Base-by-base conservation (phyloP, 2,113 vertebrate genomes). In the Paedocypris sp. region DNA sequence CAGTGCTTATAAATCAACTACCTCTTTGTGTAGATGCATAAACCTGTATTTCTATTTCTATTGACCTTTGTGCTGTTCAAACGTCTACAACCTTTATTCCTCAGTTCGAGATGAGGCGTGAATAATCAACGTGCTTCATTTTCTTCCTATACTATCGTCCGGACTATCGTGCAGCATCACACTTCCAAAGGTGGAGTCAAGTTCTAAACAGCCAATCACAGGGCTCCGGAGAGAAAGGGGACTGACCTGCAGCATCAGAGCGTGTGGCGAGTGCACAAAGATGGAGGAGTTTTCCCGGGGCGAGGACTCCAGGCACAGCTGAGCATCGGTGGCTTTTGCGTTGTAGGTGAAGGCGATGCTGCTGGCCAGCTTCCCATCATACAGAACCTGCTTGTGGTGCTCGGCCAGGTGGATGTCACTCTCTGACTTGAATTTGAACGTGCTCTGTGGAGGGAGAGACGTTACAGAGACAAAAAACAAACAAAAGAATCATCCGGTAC, bases 351-450 rank as follows among this genome's bases (percentile, higher is more conserved):
- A 99, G 70, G 92, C 91, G 62, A 99, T 98, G 74, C 92, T 94
- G 78, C 83, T 94, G 64, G 94, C 95, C 66, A 98, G 88, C 71
- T 99, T 99, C 33, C 95, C 89, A 47, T 99, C 95, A 11, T 99
- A 99, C 0, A 99, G 71, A 62, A 99, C 95, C 78, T 99, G 95
- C 69, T 98, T 99, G 57, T 99, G 95, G 73, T 99, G 95, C 77
- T 99, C 95, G 1, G 94, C 95, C 82, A 99, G 85, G 77, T 98
- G 95, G 78, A 99, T 98, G 71, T 99, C 95, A 66, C 95, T 99
- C 78, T 99, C 95, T 0, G 95, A 99, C 72, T 99, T 99, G 74
- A 99, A 99, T 73, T 99, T 99, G 73, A 99, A 99, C 2, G 95
- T 99, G 84, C 95, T 98, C 95, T 99, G 86, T 16, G 41, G 64